These are phyloP conservation scores for Phainopepla nitens DNA, from an alignment of 2,113 vertebrate species.

Conservation along the genomic window DNA sequence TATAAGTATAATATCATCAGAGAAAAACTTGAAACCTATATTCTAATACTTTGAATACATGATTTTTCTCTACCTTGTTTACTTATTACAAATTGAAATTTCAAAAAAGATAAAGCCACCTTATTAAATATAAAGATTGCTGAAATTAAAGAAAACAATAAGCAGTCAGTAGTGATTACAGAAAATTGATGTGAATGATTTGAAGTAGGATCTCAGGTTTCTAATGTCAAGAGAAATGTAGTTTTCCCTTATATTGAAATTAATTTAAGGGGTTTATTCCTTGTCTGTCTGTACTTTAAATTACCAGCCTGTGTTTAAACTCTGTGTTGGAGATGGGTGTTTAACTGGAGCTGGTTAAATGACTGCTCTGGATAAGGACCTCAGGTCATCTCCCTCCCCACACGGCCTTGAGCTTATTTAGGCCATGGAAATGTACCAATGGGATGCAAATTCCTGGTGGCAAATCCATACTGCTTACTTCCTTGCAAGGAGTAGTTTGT, in stretches of 20 bases:
- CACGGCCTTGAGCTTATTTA: fast-evolving
- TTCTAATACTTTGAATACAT: background rate
- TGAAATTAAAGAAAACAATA: background rate
- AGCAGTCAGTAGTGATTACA: background rate
- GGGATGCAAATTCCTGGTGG: background rate
- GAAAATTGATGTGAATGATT: background rate
- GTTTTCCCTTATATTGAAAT: background rate
- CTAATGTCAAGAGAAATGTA: background rate
- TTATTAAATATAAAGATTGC: background rate
- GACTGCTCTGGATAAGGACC: background rate
- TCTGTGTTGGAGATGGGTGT: background rate
- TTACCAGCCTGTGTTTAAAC: background rate
- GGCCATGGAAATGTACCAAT: background rate
- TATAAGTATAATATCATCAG: background rate
- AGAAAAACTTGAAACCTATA: background rate
- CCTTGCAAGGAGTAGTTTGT: background rate
- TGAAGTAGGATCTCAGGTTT: background rate
- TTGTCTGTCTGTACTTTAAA: background rate
- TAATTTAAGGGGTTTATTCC: background rate
- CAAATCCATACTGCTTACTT: background rate
- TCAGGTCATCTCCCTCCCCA: background rate
- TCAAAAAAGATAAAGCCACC: background rate
- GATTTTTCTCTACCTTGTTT: background rate
- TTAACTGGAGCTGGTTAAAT: background rate
- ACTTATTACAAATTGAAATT: background rate